phyloP scores from a whole-genome alignment of 2,797 vertebrate genomes.

The Pseudochirops cupreus region DNA sequence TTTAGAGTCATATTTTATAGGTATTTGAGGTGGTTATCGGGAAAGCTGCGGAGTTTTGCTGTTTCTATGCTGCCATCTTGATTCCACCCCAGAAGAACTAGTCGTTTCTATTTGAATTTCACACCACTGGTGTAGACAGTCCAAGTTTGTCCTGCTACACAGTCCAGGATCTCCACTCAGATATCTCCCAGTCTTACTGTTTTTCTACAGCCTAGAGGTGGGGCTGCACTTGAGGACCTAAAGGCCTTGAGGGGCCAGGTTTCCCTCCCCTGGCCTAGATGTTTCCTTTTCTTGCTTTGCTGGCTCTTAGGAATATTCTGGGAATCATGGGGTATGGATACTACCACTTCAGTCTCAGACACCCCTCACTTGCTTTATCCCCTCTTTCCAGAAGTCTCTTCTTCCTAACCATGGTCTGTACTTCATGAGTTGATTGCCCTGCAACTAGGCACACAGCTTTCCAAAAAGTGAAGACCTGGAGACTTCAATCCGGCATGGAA shows the following conservation, averaged over 20 bases:
- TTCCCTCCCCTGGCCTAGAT: no score
- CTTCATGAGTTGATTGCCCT: neutral
- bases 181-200: no score
- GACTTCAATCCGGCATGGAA: neutral
- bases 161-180: neutral
- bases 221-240: no score
- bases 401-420: neutral
- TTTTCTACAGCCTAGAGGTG: no score
- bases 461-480: neutral
- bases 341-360: neutral
- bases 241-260: no score
- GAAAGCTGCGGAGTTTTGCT: no score
- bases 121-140: neutral
- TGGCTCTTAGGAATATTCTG: neutral
- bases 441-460: neutral
- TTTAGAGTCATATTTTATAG: no score
- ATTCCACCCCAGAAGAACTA: no score
- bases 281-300: neutral
- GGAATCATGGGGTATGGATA: no score
- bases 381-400: neutral
- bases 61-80: no score
- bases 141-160: neutral
- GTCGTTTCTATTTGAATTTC: neutral
- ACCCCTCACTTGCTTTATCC: neutral
- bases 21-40: no score